phyloP scores from a whole-genome alignment of 2,797 vertebrate genomes.

The Syndactyla subalaris region DNA sequence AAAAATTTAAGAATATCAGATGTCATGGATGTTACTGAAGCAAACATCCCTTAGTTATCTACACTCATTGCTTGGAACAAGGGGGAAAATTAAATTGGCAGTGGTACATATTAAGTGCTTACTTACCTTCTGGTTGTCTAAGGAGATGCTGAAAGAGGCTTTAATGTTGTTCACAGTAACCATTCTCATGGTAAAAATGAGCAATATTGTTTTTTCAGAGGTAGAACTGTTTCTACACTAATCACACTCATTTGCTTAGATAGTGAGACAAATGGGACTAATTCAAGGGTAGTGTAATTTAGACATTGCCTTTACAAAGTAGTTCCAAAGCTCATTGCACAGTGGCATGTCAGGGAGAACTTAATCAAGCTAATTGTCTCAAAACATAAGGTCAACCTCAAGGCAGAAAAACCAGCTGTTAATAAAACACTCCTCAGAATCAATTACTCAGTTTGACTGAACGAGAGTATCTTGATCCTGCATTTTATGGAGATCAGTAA shows the following conservation, averaged over 20 bases:
- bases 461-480: neutral
- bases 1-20: neutral
- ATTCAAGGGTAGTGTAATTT: slow-evolving; percentile 23
- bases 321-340: neutral
- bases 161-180: neutral
- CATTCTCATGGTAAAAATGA: neutral
- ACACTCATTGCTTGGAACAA: neutral
- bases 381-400: slow-evolving; percentile 23
- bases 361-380: slow-evolving; percentile 48
- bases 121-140: neutral
- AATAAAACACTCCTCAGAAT: neutral
- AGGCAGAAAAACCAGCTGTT: neutral
- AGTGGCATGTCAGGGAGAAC: neutral
- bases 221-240: neutral
- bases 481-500: neutral
- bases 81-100: neutral
- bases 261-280: neutral
- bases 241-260: neutral
- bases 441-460: neutral
- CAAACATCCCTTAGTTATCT: neutral
- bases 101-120: neutral
- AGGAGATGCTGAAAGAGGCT: neutral
- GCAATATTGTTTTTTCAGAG: neutral
- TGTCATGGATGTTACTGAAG: neutral
- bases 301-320: neutral